Evolutionary conservation across 1,140 invertebrate species (phyloP).

Genomic region (Drosophila tropicalis): DNA sequence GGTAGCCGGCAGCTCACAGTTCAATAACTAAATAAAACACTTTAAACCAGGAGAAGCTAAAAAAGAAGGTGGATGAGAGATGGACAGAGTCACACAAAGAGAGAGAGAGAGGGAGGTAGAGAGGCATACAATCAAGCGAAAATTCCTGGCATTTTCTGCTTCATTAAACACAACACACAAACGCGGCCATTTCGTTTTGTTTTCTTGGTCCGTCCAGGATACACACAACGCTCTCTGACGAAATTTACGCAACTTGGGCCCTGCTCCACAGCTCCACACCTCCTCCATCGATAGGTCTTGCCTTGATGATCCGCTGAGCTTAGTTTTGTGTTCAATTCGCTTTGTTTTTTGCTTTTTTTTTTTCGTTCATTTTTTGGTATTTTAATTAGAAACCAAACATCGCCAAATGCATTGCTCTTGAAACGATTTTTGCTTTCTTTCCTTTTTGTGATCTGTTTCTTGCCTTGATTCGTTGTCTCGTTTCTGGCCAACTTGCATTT

Average conservation of each 20-base stretch:
- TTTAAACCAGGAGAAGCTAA: conserved; percentile 29
- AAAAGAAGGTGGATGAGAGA: neutral
- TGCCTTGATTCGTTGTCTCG: conserved; percentile 16
- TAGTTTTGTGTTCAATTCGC: conserved; percentile 51
- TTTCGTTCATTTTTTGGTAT: conserved; percentile 61
- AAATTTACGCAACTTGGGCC: conserved; percentile 61
- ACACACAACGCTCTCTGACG: conserved; percentile 48
- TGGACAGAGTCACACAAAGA: conserved; percentile 19
- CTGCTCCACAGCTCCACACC: neutral
- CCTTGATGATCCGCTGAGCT: conserved; percentile 59
- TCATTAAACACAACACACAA: conserved; percentile 76
- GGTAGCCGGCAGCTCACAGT: conserved; percentile 48
- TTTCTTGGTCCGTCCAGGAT: conserved; percentile 33
- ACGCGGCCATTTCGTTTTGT: conserved; percentile 72
- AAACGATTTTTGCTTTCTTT: conserved; percentile 47
- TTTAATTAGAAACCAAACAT: conserved; percentile 81
- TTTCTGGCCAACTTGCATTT: conserved; percentile 57
- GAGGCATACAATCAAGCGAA: conserved; percentile 72
- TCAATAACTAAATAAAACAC: conserved; percentile 81
- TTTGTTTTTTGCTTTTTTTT: conserved; percentile 8
- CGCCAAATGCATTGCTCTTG: conserved; percentile 73
- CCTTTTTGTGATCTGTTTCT: conserved; percentile 48
- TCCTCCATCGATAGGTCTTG: conserved; percentile 11
- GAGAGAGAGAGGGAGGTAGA: neutral
- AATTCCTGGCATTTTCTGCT: conserved; percentile 79